Evolutionary conservation across 2,113 vertebrate genomes (phyloP).

Genomic region (Callipepla californica): DNA sequence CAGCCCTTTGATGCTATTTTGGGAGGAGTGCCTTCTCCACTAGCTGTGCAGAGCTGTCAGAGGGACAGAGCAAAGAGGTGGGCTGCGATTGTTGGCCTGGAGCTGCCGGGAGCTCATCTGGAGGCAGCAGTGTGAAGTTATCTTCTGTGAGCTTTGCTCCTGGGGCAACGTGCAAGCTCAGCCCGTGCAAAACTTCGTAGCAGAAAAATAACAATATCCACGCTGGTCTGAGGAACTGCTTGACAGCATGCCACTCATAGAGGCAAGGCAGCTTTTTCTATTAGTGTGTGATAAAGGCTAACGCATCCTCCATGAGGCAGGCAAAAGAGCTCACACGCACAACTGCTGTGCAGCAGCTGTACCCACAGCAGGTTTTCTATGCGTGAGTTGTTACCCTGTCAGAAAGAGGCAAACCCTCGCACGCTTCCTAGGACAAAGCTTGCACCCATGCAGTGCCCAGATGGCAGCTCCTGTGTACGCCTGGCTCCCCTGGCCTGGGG

Average conservation of each 20-base stretch:
- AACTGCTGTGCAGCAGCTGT: conserved; percentile 6
- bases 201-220: neutral
- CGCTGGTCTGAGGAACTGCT: neutral
- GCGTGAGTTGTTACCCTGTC: neutral
- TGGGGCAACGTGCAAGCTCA: neutral
- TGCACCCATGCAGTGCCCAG: neutral
- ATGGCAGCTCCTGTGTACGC: neutral
- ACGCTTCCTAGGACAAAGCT: neutral
- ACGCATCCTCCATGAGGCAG: neutral
- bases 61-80: neutral
- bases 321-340: neutral
- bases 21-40: neutral
- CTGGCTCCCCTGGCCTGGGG: neutral
- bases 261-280: neutral
- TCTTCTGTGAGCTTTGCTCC: neutral
- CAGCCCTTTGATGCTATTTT: conserved; percentile 62
- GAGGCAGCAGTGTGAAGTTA: neutral
- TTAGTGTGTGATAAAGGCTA: neutral
- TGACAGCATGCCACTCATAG: neutral
- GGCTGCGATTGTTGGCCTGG: neutral
- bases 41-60: neutral
- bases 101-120: neutral
- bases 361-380: neutral
- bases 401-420: neutral
- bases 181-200: neutral